phyloP scores from a whole-genome alignment of 2,113 vertebrate species.

The Axis porcinus region DNA sequence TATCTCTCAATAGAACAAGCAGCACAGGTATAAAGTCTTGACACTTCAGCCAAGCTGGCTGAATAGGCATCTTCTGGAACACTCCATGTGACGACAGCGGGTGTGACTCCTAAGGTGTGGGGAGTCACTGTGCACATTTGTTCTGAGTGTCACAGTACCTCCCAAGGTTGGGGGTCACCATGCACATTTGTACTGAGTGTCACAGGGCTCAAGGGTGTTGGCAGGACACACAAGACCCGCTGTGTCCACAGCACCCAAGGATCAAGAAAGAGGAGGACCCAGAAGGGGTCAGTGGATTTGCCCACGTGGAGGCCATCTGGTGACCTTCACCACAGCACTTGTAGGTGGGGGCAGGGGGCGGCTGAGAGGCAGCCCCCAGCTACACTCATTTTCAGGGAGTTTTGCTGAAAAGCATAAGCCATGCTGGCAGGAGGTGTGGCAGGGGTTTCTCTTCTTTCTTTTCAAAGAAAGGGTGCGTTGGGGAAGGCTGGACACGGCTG shows the following conservation, averaged over 20 bases:
- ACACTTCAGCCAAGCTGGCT: background rate
- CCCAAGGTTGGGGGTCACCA: too few relatives aligned
- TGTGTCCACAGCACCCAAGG: rapidly evolving
- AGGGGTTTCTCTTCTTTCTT: background rate
- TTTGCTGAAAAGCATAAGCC: background rate
- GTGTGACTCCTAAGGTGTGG: background rate
- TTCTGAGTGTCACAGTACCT: background rate
- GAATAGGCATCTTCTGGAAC: background rate
- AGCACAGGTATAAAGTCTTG: background rate
- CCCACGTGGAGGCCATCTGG: background rate
- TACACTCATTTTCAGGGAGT: background rate
- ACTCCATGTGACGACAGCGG: background rate
- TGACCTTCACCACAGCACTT: background rate
- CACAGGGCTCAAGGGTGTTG: background rate
- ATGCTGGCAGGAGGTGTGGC: too few relatives aligned
- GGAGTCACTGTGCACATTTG: background rate
- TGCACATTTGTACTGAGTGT: too few relatives aligned
- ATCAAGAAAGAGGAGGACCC: background rate
- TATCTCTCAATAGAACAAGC: background rate
- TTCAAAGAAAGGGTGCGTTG: background rate
- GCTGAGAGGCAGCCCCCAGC: background rate
- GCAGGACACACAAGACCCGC: rapidly evolving
- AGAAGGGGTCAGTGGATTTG: background rate
- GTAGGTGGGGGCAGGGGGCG: background rate
- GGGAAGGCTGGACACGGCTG: rapidly evolving